Evolutionary conservation across 2,888 invertebrate species (phyloP).

Genomic region (Rhimphoctona megacephalus): DNA sequence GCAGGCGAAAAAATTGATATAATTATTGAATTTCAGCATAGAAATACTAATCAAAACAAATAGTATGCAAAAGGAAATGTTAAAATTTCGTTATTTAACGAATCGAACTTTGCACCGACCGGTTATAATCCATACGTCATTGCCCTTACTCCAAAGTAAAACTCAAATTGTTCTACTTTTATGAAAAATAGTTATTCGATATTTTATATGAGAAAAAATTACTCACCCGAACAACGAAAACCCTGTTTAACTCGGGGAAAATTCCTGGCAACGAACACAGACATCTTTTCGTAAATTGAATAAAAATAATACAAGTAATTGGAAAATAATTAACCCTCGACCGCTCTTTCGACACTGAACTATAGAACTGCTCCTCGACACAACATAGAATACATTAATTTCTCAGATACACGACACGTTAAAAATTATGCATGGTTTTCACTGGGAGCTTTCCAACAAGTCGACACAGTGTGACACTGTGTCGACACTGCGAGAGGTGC

Average conservation of each 20-base stretch:
- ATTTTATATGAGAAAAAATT: background rate
- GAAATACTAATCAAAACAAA: background rate
- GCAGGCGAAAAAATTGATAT: background rate
- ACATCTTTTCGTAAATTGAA: slow-evolving; percentile 70
- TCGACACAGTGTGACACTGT: too few species aligned
- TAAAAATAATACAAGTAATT: slow-evolving; percentile 10
- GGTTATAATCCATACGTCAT: slow-evolving; percentile 49
- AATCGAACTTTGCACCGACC: slow-evolving; percentile 69
- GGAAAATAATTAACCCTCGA: slow-evolving; percentile 9
- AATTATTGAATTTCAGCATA: background rate
- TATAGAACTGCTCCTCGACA: background rate
- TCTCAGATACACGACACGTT: background rate
- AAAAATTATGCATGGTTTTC: background rate
- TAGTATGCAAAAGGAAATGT: background rate
- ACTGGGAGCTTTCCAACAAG: too few species aligned
- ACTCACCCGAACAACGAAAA: slow-evolving; percentile 73
- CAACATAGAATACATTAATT: background rate
- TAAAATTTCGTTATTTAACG: slow-evolving; percentile 1
- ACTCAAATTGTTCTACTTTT: slow-evolving; percentile 14
- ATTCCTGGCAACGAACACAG: slow-evolving; percentile 75
- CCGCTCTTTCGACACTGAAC: background rate
- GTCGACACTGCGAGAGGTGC: too few species aligned
- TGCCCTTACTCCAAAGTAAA: slow-evolving; percentile 38
- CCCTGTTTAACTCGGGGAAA: slow-evolving; percentile 73
- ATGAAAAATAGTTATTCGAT: background rate